phyloP scores from a whole-genome alignment of 2,797 vertebrate genomes.

The Gallinago nigripennis region DNA sequence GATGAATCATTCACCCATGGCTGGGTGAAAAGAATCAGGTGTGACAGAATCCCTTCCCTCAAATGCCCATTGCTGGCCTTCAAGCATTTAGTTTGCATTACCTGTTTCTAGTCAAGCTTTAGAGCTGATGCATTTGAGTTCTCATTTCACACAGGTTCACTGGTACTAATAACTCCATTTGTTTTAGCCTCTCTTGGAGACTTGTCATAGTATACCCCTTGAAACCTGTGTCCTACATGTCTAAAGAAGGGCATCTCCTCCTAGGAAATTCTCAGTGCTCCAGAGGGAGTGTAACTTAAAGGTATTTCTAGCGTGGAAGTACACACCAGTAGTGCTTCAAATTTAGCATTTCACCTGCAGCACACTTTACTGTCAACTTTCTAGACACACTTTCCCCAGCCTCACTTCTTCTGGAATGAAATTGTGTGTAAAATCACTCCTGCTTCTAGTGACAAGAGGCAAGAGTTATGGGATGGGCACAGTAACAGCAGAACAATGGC shows the following conservation, averaged over 20 bases:
- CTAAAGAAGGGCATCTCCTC: not conserved
- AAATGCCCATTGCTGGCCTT: not conserved
- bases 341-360: not conserved
- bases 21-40: not conserved
- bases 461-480: not conserved
- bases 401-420: not conserved
- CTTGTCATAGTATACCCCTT: not conserved
- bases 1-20: not conserved
- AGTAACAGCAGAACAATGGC: not conserved
- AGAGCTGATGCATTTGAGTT: not conserved
- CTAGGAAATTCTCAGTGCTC: not conserved
- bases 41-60: not conserved
- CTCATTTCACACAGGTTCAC: not conserved
- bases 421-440: not conserved
- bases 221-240: not conserved
- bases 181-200: conserved; percentile 3
- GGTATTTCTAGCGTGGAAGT: not conserved
- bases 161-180: not conserved
- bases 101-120: not conserved
- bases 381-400: not conserved
- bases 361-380: not conserved
- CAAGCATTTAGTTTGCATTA: not conserved
- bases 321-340: not conserved
- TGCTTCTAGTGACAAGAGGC: not conserved
- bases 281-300: not conserved